These are phyloP conservation scores for Hirundichthys speculiger DNA, from an alignment of 2,113 vertebrate genomes.

Conservation along the genomic window DNA sequence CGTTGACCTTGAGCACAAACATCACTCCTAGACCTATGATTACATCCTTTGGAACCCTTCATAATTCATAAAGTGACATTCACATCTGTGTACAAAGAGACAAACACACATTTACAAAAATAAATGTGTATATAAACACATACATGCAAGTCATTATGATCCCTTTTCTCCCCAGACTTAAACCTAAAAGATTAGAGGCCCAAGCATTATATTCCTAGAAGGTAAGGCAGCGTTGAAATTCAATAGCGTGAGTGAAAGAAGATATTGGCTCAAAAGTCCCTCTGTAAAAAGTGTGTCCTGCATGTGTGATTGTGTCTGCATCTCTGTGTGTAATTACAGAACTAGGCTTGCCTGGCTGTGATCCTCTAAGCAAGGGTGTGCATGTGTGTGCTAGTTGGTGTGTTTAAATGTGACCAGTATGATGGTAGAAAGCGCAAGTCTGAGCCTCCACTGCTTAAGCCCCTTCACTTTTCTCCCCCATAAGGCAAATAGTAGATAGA, in stretches of 20 bases:
- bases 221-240: constrained; percentile 42
- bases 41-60: constrained; percentile 23
- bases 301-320: constrained; percentile 37
- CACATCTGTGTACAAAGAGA: not conserved
- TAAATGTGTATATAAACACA: constrained; percentile 32
- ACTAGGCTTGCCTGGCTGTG: constrained; percentile 32
- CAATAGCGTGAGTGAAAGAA: constrained; percentile 45
- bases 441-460: constrained; percentile 72
- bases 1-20: constrained; percentile 26
- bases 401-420: constrained; percentile 57
- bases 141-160: constrained; percentile 15
- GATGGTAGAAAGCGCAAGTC: constrained; percentile 67
- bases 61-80: not conserved
- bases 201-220: constrained; percentile 17
- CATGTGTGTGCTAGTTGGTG: constrained; percentile 18
- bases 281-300: constrained; percentile 40
- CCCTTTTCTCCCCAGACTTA: constrained; percentile 26
- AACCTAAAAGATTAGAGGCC: constrained; percentile 42
- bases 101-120: not conserved
- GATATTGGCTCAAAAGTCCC: constrained; percentile 57
- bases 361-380: constrained; percentile 24
- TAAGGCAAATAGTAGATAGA: constrained; percentile 77
- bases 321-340: constrained; percentile 33
- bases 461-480: constrained; percentile 69
- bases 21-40: constrained; percentile 29